Conservation (phyloP, 2,113 vertebrate species). For the Opisthocomus hoazin region DNA sequence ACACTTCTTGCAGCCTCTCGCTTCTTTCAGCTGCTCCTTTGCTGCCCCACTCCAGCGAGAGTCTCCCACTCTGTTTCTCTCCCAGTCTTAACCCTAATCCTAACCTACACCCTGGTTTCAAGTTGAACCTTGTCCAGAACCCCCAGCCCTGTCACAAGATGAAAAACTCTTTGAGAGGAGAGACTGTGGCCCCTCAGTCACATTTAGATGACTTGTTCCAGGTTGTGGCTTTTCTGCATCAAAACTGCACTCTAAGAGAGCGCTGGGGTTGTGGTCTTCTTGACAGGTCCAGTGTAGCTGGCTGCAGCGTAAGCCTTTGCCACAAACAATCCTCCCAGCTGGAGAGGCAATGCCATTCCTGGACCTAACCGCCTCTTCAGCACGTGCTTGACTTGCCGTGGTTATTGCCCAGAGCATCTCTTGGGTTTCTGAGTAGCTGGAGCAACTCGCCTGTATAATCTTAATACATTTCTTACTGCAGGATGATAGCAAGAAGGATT, state of each 20-base stretch:
- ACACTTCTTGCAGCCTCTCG: not conserved
- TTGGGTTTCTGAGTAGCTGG: not conserved
- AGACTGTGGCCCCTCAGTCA: not conserved
- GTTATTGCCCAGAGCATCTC: not conserved
- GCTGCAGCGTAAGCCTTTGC: not conserved
- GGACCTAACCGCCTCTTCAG: not conserved
- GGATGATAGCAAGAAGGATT: not conserved
- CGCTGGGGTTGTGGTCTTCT: fast-evolving
- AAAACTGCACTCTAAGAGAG: not conserved
- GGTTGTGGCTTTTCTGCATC: not conserved
- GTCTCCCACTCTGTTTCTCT: not conserved
- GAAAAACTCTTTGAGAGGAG: not conserved
- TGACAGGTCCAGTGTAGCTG: not conserved
- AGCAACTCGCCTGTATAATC: fast-evolving
- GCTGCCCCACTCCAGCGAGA: not conserved
- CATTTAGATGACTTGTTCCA: not conserved
- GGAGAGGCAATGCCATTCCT: not conserved
- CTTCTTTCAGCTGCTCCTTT: not conserved
- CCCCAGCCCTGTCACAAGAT: not conserved
- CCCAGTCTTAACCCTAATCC: not conserved
- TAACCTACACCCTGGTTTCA: not conserved
- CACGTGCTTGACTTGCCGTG: not conserved
- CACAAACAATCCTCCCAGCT: not conserved
- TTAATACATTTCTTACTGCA: not conserved
- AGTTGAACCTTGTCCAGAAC: not conserved